Evolutionary conservation across 2,797 vertebrate species (phyloP), one percentile per base, ranked within the genome.

Genomic region (Pseudopleuronectes americanus): DNA sequence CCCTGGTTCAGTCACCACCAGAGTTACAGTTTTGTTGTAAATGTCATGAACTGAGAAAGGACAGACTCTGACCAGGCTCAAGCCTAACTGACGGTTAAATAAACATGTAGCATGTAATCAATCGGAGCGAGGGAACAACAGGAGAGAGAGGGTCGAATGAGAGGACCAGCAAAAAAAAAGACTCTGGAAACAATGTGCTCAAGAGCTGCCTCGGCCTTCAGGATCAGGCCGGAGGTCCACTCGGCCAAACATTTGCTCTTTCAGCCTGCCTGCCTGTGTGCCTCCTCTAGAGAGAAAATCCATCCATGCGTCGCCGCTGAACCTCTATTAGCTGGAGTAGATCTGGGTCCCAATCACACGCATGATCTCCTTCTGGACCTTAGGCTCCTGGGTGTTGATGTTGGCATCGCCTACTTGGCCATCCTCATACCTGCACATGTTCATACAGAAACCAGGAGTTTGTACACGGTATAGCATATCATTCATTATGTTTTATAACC

Each of bases 311-410:
- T 21, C 21, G 52, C 71, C 41, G 48, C 22, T 67, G 57, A 82
- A 70, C 76, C 72, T 79, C 80, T 36, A 94, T 98, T 96, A 98
- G 95, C 97, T 97, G 87, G 96, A 98, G 94, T 97, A 98, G 91
- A 98, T 97, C 95, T 99, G 97, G 93, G 97, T 98, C 88, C 98
- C 98, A 47, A 99, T 98, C 93, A 99, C 97, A 78, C 98, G 96
- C 97, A 99, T 99, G 91, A 99, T 99, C 92, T 99, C 98, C 93
- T 98, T 99, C 93, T 99, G 97, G 81, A 99, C 97, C 92, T 99
- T 99, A 82, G 97, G 97, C 94, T 99, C 98, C 96, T 99, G 97
- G 94, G 98, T 99, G 95, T 99, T 99, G 89, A 99, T 99, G 92
- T 99, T 99, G 84, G 98, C 98, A 4, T 99, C 98, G 90, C 98